These are phyloP conservation scores for Mimas tiliae DNA, from an alignment of 2,888 invertebrate species.

Conservation along the genomic window DNA sequence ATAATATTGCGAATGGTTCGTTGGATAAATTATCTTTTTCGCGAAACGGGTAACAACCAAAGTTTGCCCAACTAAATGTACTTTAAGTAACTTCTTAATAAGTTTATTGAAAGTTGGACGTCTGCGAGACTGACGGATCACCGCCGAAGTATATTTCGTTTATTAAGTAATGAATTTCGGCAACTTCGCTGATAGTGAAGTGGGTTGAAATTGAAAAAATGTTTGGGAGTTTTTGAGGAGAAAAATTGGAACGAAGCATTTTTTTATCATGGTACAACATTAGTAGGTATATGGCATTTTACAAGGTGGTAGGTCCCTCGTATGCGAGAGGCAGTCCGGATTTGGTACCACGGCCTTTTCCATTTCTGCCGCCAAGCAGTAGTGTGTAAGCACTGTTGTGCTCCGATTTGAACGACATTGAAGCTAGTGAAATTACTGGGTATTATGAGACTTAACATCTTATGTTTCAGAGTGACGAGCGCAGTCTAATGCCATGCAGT, in stretches of 20 bases:
- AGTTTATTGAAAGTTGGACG: slow-evolving; percentile 43
- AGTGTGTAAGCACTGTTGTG: too few relatives aligned
- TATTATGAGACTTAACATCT: too few relatives aligned
- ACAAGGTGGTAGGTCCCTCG: too few relatives aligned
- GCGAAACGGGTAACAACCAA: slow-evolving; percentile 43
- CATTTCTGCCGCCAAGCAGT: too few relatives aligned
- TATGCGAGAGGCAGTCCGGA: too few relatives aligned
- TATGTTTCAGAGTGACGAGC: too few relatives aligned
- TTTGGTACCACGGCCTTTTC: too few relatives aligned
- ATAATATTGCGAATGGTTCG: slow-evolving; percentile 33
- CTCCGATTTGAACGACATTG: too few relatives aligned
- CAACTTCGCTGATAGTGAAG: slow-evolving; percentile 28
- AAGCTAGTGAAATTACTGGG: too few relatives aligned
- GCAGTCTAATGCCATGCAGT: too few relatives aligned
- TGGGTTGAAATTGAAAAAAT: background rate
- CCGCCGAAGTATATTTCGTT: slow-evolving; percentile 41
- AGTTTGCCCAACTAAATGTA: slow-evolving; percentile 43
- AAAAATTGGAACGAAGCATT: background rate
- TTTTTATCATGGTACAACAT: too few relatives aligned
- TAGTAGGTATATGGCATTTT: too few relatives aligned
- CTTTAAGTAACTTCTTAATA: slow-evolving; percentile 45
- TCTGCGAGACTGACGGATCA: slow-evolving; percentile 40
- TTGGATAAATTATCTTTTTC: slow-evolving; percentile 48
- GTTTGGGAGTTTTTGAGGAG: background rate
- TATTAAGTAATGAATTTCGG: slow-evolving; percentile 34